Conservation (phyloP, 1,140 invertebrate species). For the Bombus cullumanus region DNA sequence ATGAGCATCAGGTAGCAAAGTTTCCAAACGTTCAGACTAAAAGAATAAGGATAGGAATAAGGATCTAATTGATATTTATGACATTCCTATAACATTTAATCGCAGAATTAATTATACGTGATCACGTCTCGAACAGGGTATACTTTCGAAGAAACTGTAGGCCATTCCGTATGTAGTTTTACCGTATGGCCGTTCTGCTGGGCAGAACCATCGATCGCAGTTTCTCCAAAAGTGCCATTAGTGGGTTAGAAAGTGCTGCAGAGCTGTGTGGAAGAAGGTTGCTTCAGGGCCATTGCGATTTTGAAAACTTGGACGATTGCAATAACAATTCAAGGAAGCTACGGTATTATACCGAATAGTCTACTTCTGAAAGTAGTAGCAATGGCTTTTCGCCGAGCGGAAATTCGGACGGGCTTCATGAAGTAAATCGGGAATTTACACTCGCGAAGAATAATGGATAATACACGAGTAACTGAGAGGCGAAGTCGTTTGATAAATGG, state of each 20-base stretch:
- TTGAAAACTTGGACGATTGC: constrained; percentile 74
- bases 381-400: background rate
- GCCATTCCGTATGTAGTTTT: constrained; percentile 43
- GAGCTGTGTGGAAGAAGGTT: constrained; percentile 41
- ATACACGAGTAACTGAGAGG: background rate
- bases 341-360: constrained; percentile 31
- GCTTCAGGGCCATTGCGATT: constrained; percentile 68
- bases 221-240: constrained; percentile 73
- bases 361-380: background rate
- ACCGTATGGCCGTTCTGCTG: constrained; percentile 59
- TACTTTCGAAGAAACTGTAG: background rate
- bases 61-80: background rate
- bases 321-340: constrained; percentile 68
- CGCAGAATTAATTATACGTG: background rate
- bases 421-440: constrained; percentile 41
- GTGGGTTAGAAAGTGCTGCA: constrained; percentile 64
- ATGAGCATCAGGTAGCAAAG: too few relatives aligned
- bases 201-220: constrained; percentile 68
- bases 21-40: too few relatives aligned
- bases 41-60: too few relatives aligned
- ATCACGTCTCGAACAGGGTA: background rate
- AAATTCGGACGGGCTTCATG: constrained; percentile 28
- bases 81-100: too few relatives aligned
- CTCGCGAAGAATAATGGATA: background rate
- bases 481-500: background rate